Evolutionary conservation across 2,888 invertebrate genomes (phyloP).

Genomic region (Lepidocyrtoides sp.): DNA sequence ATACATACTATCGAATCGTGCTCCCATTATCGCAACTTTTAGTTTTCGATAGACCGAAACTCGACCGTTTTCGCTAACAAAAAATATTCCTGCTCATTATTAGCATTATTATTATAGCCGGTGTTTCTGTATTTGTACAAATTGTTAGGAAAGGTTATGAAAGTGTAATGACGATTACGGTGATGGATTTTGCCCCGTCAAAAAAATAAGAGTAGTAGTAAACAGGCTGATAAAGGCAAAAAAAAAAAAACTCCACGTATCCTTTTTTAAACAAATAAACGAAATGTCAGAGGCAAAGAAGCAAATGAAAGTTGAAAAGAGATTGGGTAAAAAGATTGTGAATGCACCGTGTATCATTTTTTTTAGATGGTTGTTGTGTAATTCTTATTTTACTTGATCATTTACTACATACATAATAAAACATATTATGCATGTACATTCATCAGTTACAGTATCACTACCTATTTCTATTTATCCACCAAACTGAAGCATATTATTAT

Average conservation of each 20-base stretch:
- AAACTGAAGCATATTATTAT: conserved; percentile 16
- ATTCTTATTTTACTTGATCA: conserved; percentile 3
- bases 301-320: conserved; percentile 53
- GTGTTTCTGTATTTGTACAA: background rate
- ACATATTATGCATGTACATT: background rate
- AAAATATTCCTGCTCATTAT: too few relatives aligned
- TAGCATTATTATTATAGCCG: background rate
- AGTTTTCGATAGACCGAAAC: background rate
- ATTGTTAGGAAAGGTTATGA: conserved; percentile 61
- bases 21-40: conserved; percentile 1
- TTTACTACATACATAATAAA: background rate
- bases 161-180: background rate
- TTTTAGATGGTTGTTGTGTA: background rate
- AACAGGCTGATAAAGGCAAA: background rate
- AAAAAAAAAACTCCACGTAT: background rate
- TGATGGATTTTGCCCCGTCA: background rate
- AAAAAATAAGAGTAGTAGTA: background rate
- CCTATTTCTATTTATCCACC: background rate
- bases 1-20: background rate
- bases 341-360: background rate
- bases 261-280: conserved; percentile 59
- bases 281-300: conserved; percentile 47
- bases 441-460: background rate
- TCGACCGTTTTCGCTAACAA: too few relatives aligned
- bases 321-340: conserved; percentile 18